Evolutionary conservation across 2,113 vertebrate species (phyloP), one percentile per base, ranked within the genome.

Genomic region (Microtus ochrogaster): DNA sequence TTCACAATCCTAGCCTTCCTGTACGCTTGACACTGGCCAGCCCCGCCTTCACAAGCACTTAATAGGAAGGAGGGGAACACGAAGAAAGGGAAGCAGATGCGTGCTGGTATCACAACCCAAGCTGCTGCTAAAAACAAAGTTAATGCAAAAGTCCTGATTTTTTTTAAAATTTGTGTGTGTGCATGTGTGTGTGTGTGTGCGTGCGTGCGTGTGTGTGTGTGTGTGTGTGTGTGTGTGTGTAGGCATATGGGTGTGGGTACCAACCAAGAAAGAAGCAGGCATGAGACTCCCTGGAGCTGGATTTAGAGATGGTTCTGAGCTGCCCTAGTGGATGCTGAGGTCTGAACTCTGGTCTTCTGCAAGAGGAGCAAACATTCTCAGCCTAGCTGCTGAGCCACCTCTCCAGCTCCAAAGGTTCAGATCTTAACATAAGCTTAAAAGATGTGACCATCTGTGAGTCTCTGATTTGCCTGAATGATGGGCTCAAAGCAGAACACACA

Each of bases 11-110:
- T 92, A 68, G 19, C 68, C 44, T 65, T 87, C 39, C 65, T 55
- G 30, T 0, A 66, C 19, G 44, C 39, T 61, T 61, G n/a, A 58
- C 0, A 1, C 11, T 90, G 4, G n/a, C 28, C 72, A 33, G 1
- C 41, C 58, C 55, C 1, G n/a, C 39, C 24, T 87, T 85, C 41
- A 89, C 0, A 8, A 61, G 26, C 2, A 3, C 39, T 47, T 52
- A 24, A 66, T 17, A 39, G 30, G 47, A n/a, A 77, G 39, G n/a
- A 26, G 9, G 10, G 33, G 44, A n/a, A 12, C 12, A 10, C 1
- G 39, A 82, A 39, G 63, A 13, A 44, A 68, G 63, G 33, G 7
- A 47, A 39, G 36, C 14, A 5, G 55, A 36, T 21, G 7, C 44
- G 14, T 66, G 28, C 44, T 68, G 21, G 5, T 79, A 17, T 63